phyloP scores from a whole-genome alignment of 1,140 invertebrate genomes.

The Bombus pyrosoma region DNA sequence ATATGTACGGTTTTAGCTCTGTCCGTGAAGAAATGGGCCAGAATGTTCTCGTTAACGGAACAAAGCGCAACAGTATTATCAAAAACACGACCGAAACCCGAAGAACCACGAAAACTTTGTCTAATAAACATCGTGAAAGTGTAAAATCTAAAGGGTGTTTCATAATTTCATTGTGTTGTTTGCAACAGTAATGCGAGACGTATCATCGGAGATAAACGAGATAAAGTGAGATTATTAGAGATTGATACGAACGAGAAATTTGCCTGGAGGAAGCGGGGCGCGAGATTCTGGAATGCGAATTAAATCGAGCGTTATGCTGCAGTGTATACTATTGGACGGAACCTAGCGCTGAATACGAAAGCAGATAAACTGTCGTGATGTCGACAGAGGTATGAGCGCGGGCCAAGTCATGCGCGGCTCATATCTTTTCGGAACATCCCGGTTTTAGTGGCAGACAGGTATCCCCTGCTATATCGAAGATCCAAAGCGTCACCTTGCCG shows the following conservation, averaged over 20 bases:
- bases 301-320: conserved; percentile 50
- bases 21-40: too few species aligned
- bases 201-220: neutral
- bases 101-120: too few species aligned
- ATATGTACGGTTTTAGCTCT: too few species aligned
- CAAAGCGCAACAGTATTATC: too few species aligned
- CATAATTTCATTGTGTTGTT: too few species aligned
- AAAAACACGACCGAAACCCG: too few species aligned
- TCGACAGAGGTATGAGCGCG: neutral
- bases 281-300: conserved; percentile 52
- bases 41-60: too few species aligned
- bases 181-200: too few species aligned
- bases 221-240: neutral
- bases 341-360: conserved; percentile 58
- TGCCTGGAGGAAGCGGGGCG: conserved; percentile 4
- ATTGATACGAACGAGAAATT: conserved; percentile 11
- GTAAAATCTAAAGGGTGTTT: too few species aligned
- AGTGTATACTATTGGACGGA: conserved; percentile 28
- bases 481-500: conserved; percentile 23
- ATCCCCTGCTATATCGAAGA: conserved; percentile 14
- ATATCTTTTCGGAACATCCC: conserved; percentile 63
- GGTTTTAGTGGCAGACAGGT: conserved; percentile 42
- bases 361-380: conserved; percentile 58
- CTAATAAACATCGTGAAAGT: too few species aligned
- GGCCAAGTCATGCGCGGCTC: conserved; percentile 60